Percentiles rank a stretch among this genome's conserved stretches.
These are phyloP conservation scores for Strix uralensis DNA, from an alignment of 2,113 vertebrate genomes.

Conservation along the genomic window DNA sequence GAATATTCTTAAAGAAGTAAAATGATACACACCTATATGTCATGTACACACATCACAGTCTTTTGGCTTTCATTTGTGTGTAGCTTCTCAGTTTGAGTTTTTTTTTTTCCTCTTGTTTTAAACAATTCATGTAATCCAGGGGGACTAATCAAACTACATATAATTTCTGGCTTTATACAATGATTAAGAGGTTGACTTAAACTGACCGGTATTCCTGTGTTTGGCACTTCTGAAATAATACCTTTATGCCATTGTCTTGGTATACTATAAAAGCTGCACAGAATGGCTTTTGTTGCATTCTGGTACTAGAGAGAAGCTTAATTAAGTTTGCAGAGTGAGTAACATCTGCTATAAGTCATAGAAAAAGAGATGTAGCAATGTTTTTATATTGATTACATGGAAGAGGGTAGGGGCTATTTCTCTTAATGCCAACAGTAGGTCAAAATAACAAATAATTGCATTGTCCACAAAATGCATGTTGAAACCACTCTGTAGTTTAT, in stretches of 20 bases:
- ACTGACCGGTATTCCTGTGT: background rate
- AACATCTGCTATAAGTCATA: background rate
- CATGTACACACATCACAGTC: background rate
- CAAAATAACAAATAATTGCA: background rate
- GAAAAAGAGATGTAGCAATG: background rate
- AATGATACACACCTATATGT: background rate
- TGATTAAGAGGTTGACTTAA: background rate
- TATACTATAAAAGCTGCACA: background rate
- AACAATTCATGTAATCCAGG: background rate
- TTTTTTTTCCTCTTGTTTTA: background rate
- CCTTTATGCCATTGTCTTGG: background rate
- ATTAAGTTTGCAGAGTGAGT: background rate
- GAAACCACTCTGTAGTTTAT: background rate
- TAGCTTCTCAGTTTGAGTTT: background rate
- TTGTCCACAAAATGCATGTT: background rate
- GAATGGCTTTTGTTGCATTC: background rate
- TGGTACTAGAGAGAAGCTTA: background rate
- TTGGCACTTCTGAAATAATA: background rate
- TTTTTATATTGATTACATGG: background rate
- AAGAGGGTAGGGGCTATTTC: background rate
- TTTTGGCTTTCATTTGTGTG: background rate
- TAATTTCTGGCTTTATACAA: background rate
- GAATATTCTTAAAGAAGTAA: background rate
- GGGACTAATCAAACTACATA: background rate
- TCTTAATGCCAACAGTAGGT: background rate